phyloP scores from a whole-genome alignment of 2,797 vertebrate genomes.

The Lindbergichthys nudifrons region DNA sequence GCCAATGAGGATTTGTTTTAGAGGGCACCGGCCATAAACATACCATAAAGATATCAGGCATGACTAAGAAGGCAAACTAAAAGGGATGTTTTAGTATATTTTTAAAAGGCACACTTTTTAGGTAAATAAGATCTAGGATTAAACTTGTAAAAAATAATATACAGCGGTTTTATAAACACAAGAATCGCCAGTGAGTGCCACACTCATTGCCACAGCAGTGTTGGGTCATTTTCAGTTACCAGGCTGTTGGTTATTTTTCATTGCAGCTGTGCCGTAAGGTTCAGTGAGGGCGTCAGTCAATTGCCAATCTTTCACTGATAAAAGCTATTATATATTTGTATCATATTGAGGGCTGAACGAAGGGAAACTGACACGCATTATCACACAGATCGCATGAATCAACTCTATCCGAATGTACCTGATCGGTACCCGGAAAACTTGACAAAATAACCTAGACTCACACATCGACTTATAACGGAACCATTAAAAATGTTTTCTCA shows the following conservation, averaged over 20 bases:
- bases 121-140: background rate
- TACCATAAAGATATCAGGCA: slow-evolving; percentile 48
- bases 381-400: slow-evolving; percentile 10
- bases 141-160: background rate
- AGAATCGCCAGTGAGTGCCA: background rate
- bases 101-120: background rate
- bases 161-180: background rate
- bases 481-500: slow-evolving; percentile 28
- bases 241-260: background rate
- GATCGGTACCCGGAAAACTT: slow-evolving; percentile 40
- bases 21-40: slow-evolving; percentile 31
- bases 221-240: background rate
- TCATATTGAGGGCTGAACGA: background rate
- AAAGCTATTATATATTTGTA: background rate
- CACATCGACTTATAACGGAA: background rate
- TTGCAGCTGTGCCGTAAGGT: background rate
- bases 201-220: background rate
- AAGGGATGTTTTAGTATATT: slow-evolving; percentile 9
- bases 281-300: background rate
- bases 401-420: slow-evolving; percentile 3
- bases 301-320: background rate
- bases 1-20: slow-evolving; percentile 29
- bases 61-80: slow-evolving; percentile 24
- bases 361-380: background rate
- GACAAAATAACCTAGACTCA: background rate